These are phyloP conservation scores for Neoitamus cyanurus DNA, from an alignment of 2,888 invertebrate genomes.

Conservation along the genomic window DNA sequence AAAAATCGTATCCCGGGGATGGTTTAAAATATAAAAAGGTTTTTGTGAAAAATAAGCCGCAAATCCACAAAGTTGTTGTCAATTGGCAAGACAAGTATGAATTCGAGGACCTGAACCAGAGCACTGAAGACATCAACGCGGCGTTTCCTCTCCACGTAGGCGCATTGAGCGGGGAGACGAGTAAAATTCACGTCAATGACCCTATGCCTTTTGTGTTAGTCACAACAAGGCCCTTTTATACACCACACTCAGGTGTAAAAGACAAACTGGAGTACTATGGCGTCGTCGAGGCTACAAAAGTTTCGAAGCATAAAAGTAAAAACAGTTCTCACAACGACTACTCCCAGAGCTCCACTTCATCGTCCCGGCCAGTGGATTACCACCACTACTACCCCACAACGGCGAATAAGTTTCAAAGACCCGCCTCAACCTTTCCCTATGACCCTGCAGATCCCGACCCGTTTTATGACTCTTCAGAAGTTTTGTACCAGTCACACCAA, in stretches of 20 bases:
- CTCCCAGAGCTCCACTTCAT: background rate
- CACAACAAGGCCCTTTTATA: background rate
- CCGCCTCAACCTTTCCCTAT: background rate
- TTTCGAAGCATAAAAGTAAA: background rate
- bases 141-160: background rate
- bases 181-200: background rate
- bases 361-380: background rate
- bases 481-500: background rate
- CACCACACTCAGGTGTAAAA: background rate
- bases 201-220: slow-evolving; percentile 34
- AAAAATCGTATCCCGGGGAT: background rate
- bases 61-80: slow-evolving; percentile 42
- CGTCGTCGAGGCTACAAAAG: background rate
- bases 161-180: background rate
- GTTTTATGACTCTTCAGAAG: slow-evolving; percentile 37
- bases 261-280: background rate
- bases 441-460: slow-evolving; percentile 54
- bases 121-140: background rate
- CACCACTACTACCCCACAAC: background rate
- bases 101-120: background rate
- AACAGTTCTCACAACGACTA: background rate
- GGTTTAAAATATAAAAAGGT: slow-evolving; percentile 17
- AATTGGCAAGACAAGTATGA: slow-evolving; percentile 43
- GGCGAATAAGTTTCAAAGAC: background rate
- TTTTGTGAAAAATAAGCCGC: slow-evolving; percentile 15